Percentiles rank a stretch among this genome's conserved stretches.
These are phyloP conservation scores for Bostrychus sinensis DNA, from an alignment of 2,113 vertebrate genomes.

Conservation along the genomic window DNA sequence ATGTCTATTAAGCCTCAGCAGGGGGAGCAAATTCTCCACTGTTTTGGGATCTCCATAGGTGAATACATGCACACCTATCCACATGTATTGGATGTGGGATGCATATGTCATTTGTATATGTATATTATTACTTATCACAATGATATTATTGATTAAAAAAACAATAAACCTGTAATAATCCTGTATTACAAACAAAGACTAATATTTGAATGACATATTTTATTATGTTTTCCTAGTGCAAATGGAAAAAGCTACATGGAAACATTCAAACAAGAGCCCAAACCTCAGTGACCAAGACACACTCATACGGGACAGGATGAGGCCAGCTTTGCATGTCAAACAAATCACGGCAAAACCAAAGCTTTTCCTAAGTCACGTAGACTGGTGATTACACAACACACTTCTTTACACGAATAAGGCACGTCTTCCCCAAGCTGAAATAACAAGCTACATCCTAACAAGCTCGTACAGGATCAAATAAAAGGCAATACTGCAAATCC, in stretches of 20 bases:
- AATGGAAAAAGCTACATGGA: constrained; percentile 33
- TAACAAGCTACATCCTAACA: constrained; percentile 25
- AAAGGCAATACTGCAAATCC: constrained; percentile 1
- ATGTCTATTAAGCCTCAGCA: constrained; percentile 18
- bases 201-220: neutral
- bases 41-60: neutral
- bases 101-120: no score
- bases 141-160: no score
- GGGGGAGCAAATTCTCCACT: constrained; percentile 36
- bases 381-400: constrained; percentile 46
- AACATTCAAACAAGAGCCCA: constrained; percentile 68
- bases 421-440: constrained; percentile 3
- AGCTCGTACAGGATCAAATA: constrained; percentile 15
- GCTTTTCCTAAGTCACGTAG: constrained; percentile 23
- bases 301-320: constrained; percentile 19
- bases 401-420: constrained; percentile 41
- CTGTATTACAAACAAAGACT: neutral
- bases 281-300: constrained; percentile 37
- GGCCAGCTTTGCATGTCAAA: constrained; percentile 64
- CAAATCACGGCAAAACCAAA: constrained; percentile 40
- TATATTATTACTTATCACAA: no score
- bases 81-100: no score
- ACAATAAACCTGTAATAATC: no score
- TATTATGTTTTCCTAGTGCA: neutral
- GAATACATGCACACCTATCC: no score